Percentiles rank a stretch among this genome's conserved stretches.
phyloP scores from a whole-genome alignment of 2,888 invertebrate species.

The Pollenia amentaria region DNA sequence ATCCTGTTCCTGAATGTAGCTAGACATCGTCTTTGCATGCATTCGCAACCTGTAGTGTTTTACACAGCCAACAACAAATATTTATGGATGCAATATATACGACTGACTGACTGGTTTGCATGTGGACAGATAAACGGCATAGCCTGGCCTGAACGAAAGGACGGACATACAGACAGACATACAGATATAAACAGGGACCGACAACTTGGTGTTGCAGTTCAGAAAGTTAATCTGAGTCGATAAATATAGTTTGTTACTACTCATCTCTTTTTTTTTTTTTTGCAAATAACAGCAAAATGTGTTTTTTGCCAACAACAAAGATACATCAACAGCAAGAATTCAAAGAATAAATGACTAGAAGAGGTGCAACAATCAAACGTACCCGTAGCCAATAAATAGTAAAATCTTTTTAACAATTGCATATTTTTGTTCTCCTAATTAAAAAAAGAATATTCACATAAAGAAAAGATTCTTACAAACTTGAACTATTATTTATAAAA shows the following conservation, averaged over 20 bases:
- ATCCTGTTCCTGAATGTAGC: conserved; percentile 62
- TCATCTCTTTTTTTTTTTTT: conserved; percentile 20
- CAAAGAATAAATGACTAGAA: not conserved
- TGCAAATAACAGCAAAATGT: conserved; percentile 32
- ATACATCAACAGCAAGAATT: not conserved
- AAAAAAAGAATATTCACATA: conserved; percentile 35
- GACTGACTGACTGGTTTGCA: conserved; percentile 61
- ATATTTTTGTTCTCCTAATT: conserved; percentile 36
- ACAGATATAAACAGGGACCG: not conserved
- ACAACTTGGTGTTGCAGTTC: conserved; percentile 51
- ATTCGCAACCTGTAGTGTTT: conserved; percentile 58
- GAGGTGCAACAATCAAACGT: not conserved
- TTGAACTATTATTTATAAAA: conserved; percentile 42
- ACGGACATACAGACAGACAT: not conserved
- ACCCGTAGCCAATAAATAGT: conserved; percentile 11
- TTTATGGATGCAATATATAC: conserved; percentile 11
- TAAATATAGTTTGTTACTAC: conserved; percentile 53
- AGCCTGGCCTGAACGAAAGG: not conserved
- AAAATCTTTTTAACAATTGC: conserved; percentile 31
- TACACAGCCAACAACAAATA: not conserved
- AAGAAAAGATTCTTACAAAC: not conserved
- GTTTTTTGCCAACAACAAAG: not conserved
- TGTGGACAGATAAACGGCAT: not conserved
- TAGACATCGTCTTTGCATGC: conserved; percentile 48
- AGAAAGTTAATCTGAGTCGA: conserved; percentile 60